Percentiles rank a stretch among this genome's conserved stretches.
These are phyloP conservation scores for Cygnus olor DNA, from an alignment of 2,797 vertebrate genomes.

Conservation along the genomic window DNA sequence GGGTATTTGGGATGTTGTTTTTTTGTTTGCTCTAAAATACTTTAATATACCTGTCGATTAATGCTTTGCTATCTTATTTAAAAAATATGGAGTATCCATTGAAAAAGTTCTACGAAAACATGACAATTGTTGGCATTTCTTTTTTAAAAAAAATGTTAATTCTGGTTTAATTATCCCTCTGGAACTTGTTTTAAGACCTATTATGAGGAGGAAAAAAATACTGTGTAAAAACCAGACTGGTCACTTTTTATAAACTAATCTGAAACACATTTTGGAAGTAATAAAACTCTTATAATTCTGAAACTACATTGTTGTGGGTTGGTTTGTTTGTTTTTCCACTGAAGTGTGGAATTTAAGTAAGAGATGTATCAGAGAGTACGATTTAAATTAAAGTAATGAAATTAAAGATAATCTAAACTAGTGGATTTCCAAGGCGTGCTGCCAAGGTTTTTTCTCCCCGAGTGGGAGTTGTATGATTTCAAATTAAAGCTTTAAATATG, in stretches of 20 bases:
- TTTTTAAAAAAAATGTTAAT: background rate
- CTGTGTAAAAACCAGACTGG: background rate
- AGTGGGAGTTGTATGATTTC: background rate
- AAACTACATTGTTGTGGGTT: background rate
- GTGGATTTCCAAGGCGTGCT: background rate
- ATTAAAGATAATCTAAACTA: background rate
- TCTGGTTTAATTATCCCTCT: background rate
- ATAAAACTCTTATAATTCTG: background rate
- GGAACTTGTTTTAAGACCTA: background rate
- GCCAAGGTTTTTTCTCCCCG: background rate
- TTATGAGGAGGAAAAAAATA: background rate
- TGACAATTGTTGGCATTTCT: background rate
- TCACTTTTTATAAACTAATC: background rate
- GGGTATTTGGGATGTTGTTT: background rate
- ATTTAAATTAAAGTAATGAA: background rate
- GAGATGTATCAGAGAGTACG: background rate
- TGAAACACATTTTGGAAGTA: background rate
- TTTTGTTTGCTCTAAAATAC: background rate
- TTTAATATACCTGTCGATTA: background rate
- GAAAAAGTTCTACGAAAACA: background rate
- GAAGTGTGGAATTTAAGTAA: background rate
- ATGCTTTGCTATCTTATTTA: background rate
- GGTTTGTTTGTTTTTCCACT: background rate
- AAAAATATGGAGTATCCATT: background rate
- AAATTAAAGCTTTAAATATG: background rate